Evolutionary conservation across 2,797 vertebrate genomes (phyloP).

Genomic region (Tokudaia tokunoshimensis): DNA sequence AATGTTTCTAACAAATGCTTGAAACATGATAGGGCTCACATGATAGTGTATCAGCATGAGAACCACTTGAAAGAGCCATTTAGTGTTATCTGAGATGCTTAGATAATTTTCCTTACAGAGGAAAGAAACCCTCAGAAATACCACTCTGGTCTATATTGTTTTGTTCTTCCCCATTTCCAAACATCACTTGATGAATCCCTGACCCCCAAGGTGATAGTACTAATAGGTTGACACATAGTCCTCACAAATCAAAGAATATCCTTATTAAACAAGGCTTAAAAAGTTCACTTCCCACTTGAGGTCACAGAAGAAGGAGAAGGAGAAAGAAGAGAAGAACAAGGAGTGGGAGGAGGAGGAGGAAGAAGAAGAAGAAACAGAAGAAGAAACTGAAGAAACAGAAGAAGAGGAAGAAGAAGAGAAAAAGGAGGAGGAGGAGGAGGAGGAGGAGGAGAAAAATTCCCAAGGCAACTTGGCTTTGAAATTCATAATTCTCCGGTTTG

Average conservation of each 20-base stretch:
- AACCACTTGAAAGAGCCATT: constrained; percentile 13
- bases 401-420: too few relatives aligned
- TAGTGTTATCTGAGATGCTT: constrained; percentile 63
- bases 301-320: neutral
- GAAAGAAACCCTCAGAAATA: neutral
- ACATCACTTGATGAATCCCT: neutral
- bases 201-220: neutral
- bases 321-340: neutral
- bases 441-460: neutral
- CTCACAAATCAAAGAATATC: neutral
- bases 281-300: neutral
- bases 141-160: neutral
- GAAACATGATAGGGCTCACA: neutral
- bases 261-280: neutral
- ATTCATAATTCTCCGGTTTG: neutral
- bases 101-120: constrained; percentile 26
- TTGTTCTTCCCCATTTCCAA: neutral
- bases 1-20: neutral
- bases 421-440: neutral
- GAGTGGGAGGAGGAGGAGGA: too few relatives aligned
- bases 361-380: too few relatives aligned
- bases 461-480: neutral
- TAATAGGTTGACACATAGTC: neutral
- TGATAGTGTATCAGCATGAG: neutral
- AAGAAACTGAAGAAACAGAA: too few relatives aligned